Evolutionary conservation across 2,797 vertebrate genomes (phyloP), one percentile per base, ranked within the genome.

Genomic region (Gallinago solitaria): DNA sequence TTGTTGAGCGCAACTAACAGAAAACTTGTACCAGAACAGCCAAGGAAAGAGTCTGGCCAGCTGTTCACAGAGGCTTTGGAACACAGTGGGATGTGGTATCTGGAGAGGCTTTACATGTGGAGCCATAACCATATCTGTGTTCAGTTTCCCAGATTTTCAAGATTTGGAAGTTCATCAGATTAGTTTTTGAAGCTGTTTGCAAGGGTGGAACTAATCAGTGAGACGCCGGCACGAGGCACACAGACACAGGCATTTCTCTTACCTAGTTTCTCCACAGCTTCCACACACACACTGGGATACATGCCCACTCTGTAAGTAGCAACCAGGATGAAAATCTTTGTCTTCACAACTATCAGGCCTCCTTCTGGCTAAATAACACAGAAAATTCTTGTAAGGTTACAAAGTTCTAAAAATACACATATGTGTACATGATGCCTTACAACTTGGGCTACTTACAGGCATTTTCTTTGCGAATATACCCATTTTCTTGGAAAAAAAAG

Each of bases 231-330:
- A 17, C 4, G 30, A 48, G 41, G 33, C 57, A 84, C 20, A 35
- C 19, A 41, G 14, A 15, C 59, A 53, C 23, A 27, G n/a, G 16
- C 16, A 9, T 24, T 69, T 83, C n/a, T 96, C 76, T 97, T 96
- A 97, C 98, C 98, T 47, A 98, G 95, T 88, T 98, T 98, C 94
- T 99, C 98, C 21, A 98, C 95, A 21, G 98, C 98, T 95, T 98
- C 98, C 79, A 98, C 98, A 5, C 98, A 98, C 61, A 98, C 97
- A 9, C 98, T 98, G 57, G 98, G 98, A 87, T 98, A 98, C 98
- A 98, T 98, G 86, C 94, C 96, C 5, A 93, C 95, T 17, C 57
- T 88, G 81, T 98, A 99, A 5, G 98, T 98, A 73, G 98, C 96
- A 43, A 98, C 95, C 74, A 99, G 83, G 51, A 98, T 93, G 70